Conservation (phyloP, 2,113 vertebrate genomes). For the Gopherus evgoodei region DNA sequence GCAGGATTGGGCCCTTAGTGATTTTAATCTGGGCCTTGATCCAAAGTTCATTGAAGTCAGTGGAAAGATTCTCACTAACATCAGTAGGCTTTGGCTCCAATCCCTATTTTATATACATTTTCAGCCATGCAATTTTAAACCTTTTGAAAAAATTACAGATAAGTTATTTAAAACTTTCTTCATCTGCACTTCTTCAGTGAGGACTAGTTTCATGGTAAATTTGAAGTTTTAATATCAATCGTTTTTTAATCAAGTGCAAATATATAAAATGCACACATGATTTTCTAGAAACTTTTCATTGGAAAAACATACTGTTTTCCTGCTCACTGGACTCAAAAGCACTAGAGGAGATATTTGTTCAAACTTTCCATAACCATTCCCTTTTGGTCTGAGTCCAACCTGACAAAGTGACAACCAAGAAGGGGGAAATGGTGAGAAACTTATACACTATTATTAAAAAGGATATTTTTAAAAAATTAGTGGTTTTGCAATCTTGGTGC, state of each 20-base stretch:
- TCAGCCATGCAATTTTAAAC: not conserved
- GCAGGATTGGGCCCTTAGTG: fast-evolving
- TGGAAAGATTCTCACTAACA: not conserved
- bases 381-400: not conserved
- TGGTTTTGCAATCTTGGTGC: not conserved
- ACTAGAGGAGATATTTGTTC: not conserved
- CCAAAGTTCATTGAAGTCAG: not conserved
- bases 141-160: not conserved
- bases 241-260: not conserved
- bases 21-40: not conserved
- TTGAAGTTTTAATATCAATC: not conserved
- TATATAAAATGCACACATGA: not conserved
- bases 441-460: not conserved
- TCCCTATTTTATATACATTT: not conserved
- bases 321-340: not conserved
- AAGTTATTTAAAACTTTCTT: not conserved
- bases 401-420: not conserved
- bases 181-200: not conserved
- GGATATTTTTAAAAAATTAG: not conserved
- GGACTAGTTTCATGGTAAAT: not conserved
- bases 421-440: not conserved
- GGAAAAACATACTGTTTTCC: not conserved
- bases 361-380: not conserved
- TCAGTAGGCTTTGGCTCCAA: not conserved
- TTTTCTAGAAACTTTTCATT: not conserved